phyloP scores from a whole-genome alignment of 2,888 invertebrate species.

The Sturmia bella region DNA sequence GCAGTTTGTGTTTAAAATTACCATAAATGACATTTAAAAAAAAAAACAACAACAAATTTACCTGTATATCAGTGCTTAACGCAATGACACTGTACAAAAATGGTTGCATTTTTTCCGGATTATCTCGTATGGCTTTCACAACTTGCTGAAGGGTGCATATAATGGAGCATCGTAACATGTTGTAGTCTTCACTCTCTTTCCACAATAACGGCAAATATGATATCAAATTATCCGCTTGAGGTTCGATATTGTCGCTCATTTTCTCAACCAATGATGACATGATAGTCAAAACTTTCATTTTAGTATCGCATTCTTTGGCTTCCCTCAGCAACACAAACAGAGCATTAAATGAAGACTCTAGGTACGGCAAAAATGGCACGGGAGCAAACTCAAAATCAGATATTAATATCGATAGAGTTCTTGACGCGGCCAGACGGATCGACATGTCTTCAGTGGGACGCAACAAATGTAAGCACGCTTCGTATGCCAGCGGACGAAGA shows the following conservation, averaged over 20 bases:
- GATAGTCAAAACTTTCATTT: constrained; percentile 96
- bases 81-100: constrained; percentile 87
- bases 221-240: constrained; percentile 87
- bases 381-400: constrained; percentile 96
- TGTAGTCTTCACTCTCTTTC: constrained; percentile 92
- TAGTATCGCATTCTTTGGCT: constrained; percentile 95
- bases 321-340: constrained; percentile 93
- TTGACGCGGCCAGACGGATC: constrained; percentile 92
- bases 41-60: too few species aligned
- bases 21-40: too few species aligned
- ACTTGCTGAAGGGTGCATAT: constrained; percentile 91
- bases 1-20: too few species aligned
- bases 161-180: constrained; percentile 95
- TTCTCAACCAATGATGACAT: constrained; percentile 94
- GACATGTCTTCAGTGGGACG: constrained; percentile 91
- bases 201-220: constrained; percentile 93
- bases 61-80: constrained; percentile 89
- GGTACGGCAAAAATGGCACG: constrained; percentile 92
- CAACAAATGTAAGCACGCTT: constrained; percentile 88
- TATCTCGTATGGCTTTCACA: constrained; percentile 88
- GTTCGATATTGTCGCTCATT: constrained; percentile 88
- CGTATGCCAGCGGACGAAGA: constrained; percentile 91
- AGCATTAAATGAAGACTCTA: constrained; percentile 89
- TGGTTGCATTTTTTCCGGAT: constrained; percentile 84
- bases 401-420: constrained; percentile 90